Evolutionary conservation across 2,797 vertebrate species (phyloP).

Genomic region (Sebastes wilsoni): DNA sequence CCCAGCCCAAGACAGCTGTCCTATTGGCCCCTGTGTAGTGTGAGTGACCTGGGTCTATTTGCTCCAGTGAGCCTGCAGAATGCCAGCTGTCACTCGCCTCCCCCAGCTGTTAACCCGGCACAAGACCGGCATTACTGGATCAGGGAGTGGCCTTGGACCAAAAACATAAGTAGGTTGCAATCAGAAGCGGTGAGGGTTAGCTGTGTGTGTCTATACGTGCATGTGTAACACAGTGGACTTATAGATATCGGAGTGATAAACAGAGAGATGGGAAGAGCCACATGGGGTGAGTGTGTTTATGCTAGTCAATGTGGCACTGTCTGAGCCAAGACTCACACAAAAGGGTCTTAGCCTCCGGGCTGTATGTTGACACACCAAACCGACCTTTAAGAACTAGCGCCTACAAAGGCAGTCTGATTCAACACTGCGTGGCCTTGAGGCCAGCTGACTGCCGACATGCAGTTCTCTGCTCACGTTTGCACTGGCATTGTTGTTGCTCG

Average conservation of each 20-base stretch:
- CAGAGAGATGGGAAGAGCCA: background rate
- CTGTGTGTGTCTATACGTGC: background rate
- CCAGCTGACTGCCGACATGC: background rate
- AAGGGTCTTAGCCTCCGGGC: conserved; percentile 15
- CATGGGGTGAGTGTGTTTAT: background rate
- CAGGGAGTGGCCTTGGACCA: conserved; percentile 49
- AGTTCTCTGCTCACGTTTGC: background rate
- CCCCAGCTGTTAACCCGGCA: conserved; percentile 59
- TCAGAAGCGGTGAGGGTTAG: background rate
- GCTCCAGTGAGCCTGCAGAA: conserved; percentile 61
- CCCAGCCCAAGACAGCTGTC: conserved; percentile 53
- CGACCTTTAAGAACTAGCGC: conserved; percentile 19
- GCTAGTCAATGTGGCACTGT: background rate
- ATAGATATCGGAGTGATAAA: background rate
- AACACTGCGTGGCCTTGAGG: background rate
- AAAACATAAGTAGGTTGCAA: conserved; percentile 6
- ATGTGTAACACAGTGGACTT: background rate
- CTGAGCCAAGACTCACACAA: conserved; percentile 23
- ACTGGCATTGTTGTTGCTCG: background rate
- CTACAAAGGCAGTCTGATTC: conserved; percentile 14
- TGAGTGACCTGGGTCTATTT: conserved; percentile 36
- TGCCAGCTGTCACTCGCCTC: conserved; percentile 65
- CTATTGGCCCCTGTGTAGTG: conserved; percentile 6
- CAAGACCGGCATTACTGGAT: conserved; percentile 53
- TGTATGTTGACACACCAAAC: conserved; percentile 36